Evolutionary conservation across 2,888 invertebrate species (phyloP), one percentile per base, ranked within the genome.

Genomic region (Ormyrus pomaceus): DNA sequence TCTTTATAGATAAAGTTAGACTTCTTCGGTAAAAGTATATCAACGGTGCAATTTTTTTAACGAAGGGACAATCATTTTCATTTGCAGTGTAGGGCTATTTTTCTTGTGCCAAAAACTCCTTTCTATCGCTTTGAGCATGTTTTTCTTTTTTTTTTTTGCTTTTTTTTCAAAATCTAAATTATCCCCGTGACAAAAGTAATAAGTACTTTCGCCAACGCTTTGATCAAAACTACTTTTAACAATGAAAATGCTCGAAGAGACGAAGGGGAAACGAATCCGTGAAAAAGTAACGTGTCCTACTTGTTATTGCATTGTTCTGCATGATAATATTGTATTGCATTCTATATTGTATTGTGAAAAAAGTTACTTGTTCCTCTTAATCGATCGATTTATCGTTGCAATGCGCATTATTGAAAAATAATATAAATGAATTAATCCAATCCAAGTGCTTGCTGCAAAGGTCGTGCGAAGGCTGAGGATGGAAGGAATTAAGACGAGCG

Each of bases 351-450:
- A 77, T 77, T 59, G 70, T 65, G 76, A 61, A 72, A 58, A 69
- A 13, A 79, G 73, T 77, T 79, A 74, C 68, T 65, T 73, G 79
- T 82, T 82, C 76, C 76, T 79, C 69, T 79, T 19, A 19, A 59
- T 59, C 69, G 46, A 65, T 74, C 66, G 61, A 68, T 53, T 59
- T 75, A 61, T 53, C 56, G 66, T 69, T 72, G 6, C 66, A 45
- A 58, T 79, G 74, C 53, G 78, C 66, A 73, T 73, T 77, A 65
- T 48, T 7, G 11, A 62, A 19, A 66, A 5, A 56, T 58, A 77
- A 61, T 9, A 74, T 13, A 34, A 50, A 59, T 8, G 34, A 34
- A 55, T 70, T 51, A 68, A n/a, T 53, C 46, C 61, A 55, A 64
- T 74, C 51, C 69, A 64, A 73, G 73, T 76, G 72, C 79, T 79